phyloP scores from a whole-genome alignment of 1,140 invertebrate genomes.

The Phortica variegata region DNA sequence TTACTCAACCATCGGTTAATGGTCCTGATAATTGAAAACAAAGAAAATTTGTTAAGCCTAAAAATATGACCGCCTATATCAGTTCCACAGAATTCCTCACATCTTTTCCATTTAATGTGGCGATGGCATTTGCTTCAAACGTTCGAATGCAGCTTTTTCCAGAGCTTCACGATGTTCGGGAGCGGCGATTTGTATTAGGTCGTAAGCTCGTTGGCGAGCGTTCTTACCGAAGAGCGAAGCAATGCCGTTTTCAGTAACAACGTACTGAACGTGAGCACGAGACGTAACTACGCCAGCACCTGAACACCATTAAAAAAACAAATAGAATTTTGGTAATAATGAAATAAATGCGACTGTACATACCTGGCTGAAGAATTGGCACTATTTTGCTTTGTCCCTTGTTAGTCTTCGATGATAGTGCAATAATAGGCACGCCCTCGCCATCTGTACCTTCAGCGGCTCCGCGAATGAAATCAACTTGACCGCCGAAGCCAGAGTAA shows the following conservation, averaged over 20 bases:
- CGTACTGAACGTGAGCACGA: constrained; percentile 87
- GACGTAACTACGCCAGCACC: constrained; percentile 93
- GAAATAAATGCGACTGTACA: constrained; percentile 19
- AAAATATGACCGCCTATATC: background rate
- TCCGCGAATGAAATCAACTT: constrained; percentile 95
- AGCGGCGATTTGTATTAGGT: constrained; percentile 86
- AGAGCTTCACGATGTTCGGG: constrained; percentile 82
- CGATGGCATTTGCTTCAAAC: constrained; percentile 84
- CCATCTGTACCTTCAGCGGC: constrained; percentile 87
- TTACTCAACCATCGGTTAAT: background rate
- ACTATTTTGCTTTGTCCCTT: constrained; percentile 89
- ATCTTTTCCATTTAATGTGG: constrained; percentile 15
- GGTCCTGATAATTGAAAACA: background rate
- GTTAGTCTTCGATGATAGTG: constrained; percentile 81
- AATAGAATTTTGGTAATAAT: background rate
- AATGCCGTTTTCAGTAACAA: constrained; percentile 92
- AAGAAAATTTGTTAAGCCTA: background rate
- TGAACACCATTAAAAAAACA: constrained; percentile 49
- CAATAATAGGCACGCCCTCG: constrained; percentile 90
- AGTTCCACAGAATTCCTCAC: background rate
- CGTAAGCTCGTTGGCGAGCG: constrained; percentile 83
- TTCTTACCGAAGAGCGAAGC: constrained; percentile 88
- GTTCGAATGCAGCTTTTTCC: constrained; percentile 86
- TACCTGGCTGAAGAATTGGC: constrained; percentile 79
- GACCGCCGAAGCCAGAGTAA: constrained; percentile 91